These are phyloP conservation scores for Okapia johnstoni DNA, from an alignment of 2,113 vertebrate genomes.

Conservation along the genomic window DNA sequence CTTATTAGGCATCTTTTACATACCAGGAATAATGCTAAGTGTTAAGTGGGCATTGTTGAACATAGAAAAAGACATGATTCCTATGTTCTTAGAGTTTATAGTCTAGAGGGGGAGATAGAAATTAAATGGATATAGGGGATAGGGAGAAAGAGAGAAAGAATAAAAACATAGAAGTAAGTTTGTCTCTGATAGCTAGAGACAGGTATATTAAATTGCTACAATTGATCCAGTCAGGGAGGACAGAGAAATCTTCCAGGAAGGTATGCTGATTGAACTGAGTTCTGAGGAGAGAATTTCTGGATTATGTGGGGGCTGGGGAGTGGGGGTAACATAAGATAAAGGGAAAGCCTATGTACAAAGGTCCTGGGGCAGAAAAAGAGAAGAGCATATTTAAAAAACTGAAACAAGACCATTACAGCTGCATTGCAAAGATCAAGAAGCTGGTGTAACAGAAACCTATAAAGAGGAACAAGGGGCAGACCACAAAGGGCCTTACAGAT, in stretches of 20 bases:
- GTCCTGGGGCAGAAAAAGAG: background rate
- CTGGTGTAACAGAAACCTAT: background rate
- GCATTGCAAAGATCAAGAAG: background rate
- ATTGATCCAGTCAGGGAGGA: background rate
- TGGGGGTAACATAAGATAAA: background rate
- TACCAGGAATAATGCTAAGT: background rate
- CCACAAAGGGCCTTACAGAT: background rate
- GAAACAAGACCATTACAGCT: background rate
- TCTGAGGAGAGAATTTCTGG: background rate
- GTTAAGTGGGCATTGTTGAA: background rate
- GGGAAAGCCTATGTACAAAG: background rate
- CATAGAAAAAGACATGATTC: background rate
- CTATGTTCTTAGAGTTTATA: background rate
- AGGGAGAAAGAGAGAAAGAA: background rate
- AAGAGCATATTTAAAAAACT: background rate
- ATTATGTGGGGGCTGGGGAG: background rate
- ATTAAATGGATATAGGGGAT: background rate
- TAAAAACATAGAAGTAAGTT: background rate
- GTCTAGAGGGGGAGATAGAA: background rate
- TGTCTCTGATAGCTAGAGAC: background rate
- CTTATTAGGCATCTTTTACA: constrained; percentile 9
- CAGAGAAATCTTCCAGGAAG: background rate
- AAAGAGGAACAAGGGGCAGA: background rate
- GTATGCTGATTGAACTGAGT: background rate
- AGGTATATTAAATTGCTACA: background rate